Evolutionary conservation across 2,113 vertebrate genomes (phyloP).

Genomic region (Raja brachyura): DNA sequence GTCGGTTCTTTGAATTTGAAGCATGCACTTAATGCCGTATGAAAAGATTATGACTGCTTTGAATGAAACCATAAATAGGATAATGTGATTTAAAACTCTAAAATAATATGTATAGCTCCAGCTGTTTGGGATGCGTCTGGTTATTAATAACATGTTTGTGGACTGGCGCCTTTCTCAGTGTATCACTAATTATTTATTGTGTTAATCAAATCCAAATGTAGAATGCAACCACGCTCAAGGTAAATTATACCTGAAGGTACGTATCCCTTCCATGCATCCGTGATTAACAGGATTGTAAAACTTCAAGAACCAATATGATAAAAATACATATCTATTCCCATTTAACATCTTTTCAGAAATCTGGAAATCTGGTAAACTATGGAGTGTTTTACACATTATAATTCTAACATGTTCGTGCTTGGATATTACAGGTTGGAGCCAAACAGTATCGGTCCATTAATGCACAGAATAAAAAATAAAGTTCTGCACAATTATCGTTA

Average conservation of each 20-base stretch:
- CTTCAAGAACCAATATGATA: neutral
- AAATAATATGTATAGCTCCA: constrained; percentile 30
- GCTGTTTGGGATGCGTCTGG: constrained; percentile 26
- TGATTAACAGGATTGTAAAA: neutral
- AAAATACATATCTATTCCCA: neutral
- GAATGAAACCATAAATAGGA: neutral
- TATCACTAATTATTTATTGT: constrained; percentile 20
- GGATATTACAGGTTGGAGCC: neutral
- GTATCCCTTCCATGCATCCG: neutral
- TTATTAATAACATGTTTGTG: constrained; percentile 29
- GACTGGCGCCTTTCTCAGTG: constrained; percentile 16
- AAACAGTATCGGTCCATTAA: neutral
- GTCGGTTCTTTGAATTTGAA: neutral
- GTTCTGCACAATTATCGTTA: neutral
- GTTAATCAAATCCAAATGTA: constrained; percentile 10
- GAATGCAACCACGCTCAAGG: neutral
- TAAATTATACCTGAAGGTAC: constrained; percentile 22
- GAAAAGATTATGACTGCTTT: neutral
- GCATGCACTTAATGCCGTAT: neutral
- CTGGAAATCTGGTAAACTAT: neutral
- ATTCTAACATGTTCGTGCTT: neutral
- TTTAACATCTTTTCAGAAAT: neutral
- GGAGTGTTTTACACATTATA: neutral
- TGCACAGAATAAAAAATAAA: neutral
- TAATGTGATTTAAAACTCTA: constrained; percentile 16